Evolutionary conservation across 1,140 invertebrate genomes (phyloP).

Genomic region (Trissolcus basalis): DNA sequence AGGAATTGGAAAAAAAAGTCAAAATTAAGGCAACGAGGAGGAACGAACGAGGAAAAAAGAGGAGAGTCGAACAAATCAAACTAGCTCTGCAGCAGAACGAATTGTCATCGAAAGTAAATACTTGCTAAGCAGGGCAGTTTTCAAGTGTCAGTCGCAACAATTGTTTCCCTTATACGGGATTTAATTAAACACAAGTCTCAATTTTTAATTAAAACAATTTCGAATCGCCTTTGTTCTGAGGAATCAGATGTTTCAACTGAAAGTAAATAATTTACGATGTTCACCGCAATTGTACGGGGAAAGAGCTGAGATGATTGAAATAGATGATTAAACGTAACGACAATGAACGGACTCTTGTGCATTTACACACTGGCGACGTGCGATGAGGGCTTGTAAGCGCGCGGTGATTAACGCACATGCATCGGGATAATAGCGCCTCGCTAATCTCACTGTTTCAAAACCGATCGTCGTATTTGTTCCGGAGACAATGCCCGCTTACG

Average conservation of each 20-base stretch:
- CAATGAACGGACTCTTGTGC: conserved; percentile 53
- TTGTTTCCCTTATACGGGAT: too few species aligned
- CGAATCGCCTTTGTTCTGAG: too few species aligned
- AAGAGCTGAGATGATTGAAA: conserved; percentile 44
- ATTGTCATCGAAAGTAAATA: too few species aligned
- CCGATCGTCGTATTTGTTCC: conserved; percentile 47
- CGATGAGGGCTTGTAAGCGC: conserved; percentile 42
- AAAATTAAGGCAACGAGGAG: too few species aligned
- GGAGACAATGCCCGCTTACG: conserved; percentile 40
- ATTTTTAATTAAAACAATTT: too few species aligned
- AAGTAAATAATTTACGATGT: conserved; percentile 12
- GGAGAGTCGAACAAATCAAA: too few species aligned
- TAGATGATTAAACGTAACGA: conserved; percentile 62
- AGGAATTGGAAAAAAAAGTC: too few species aligned
- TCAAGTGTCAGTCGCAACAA: too few species aligned
- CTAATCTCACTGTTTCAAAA: conserved; percentile 52
- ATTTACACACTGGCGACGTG: conserved; percentile 48
- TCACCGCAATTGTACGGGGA: conserved; percentile 4
- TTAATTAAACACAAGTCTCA: too few species aligned
- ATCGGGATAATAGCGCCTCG: conserved; percentile 37
- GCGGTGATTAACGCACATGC: conserved; percentile 58
- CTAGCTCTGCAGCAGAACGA: too few species aligned
- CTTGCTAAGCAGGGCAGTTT: too few species aligned
- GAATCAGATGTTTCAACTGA: background rate
- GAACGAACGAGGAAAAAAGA: too few species aligned